Conservation (phyloP, 1,140 invertebrate species). For the Diuraphis noxia region DNA sequence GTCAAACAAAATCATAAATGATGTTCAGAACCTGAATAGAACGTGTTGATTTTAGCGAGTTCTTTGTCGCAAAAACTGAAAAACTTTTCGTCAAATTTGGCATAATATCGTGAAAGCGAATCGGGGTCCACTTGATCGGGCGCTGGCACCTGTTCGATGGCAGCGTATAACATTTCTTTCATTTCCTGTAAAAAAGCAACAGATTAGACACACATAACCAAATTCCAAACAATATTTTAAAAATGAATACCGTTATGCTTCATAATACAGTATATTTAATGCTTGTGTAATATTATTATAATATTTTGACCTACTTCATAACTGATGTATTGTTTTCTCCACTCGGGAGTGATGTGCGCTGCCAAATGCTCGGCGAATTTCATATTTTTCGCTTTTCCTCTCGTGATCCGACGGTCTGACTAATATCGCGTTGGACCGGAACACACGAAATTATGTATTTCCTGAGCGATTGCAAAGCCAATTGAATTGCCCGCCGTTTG, state of each 20-base stretch:
- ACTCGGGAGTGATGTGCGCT: slow-evolving; percentile 97
- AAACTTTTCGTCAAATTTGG: slow-evolving; percentile 94
- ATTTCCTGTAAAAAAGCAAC: slow-evolving; percentile 72
- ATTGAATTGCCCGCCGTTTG: slow-evolving; percentile 47
- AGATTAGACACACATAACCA: background rate
- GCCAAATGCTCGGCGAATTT: slow-evolving; percentile 95
- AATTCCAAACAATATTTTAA: background rate
- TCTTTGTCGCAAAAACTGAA: slow-evolving; percentile 95
- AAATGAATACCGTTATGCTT: background rate
- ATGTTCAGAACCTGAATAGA: slow-evolving; percentile 79
- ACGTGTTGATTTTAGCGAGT: slow-evolving; percentile 94
- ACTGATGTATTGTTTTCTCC: slow-evolving; percentile 97
- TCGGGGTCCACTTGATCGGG: slow-evolving; percentile 85
- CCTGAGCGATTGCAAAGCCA: background rate
- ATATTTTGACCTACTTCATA: slow-evolving; percentile 74
- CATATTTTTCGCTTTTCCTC: slow-evolving; percentile 68
- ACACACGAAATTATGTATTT: background rate
- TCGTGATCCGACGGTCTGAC: background rate
- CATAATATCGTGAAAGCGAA: slow-evolving; percentile 85
- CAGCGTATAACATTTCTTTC: slow-evolving; percentile 87
- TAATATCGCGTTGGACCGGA: background rate
- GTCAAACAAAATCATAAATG: slow-evolving; percentile 36
- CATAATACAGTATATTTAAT: background rate
- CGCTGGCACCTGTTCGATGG: slow-evolving; percentile 86
- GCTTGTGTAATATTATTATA: background rate